Evolutionary conservation across 2,113 vertebrate genomes (phyloP), one percentile per base, ranked within the genome.

Genomic region (Pogonocichla stellata): DNA sequence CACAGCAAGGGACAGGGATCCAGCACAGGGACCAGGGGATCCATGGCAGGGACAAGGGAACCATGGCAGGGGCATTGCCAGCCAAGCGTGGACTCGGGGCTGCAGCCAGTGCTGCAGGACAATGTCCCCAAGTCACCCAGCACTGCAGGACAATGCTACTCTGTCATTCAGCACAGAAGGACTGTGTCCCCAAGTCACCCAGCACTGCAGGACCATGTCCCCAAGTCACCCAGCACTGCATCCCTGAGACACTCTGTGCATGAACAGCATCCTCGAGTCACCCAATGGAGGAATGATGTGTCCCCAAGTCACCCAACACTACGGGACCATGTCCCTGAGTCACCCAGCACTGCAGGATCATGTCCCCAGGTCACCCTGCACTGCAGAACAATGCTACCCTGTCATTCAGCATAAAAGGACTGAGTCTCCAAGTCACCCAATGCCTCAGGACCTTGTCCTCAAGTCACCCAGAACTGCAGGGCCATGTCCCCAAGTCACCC

Each of bases 41-140:
- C n/a, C 10, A 14, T 10, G 3, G 8, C 10, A 42, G 58, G 75
- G 23, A 45, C 43, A 24, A 22, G 15, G 29, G 20, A 61, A 14
- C 60, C 48, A 54, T 8, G 43, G 34, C 14, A 51, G 56, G n/a
- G 60, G 11, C 0, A 0, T 0, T 22, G 40, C 26, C 33, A 53
- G 33, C 42, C 45, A 53, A 29, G 43, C 4, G 24, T 0, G 23
- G 47, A 6, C 24, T 28, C 11, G 11, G 28, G 14, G 28, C 43
- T 33, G 47, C 74, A 43, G 43, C 80, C 28, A 74, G 83, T 26
- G 3, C 26, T 53, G 57, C 40, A 42, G 40, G 40, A 42, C 40
- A 42, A 42, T 20, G 31, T 26, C 20, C 45, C 36, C 3, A 2
- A 1, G 56, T 3, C 74, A 77, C 12, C 12, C 45, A 61, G 57